Evolutionary conservation across 2,888 invertebrate species (phyloP).

Genomic region (Bellardia pandia): DNA sequence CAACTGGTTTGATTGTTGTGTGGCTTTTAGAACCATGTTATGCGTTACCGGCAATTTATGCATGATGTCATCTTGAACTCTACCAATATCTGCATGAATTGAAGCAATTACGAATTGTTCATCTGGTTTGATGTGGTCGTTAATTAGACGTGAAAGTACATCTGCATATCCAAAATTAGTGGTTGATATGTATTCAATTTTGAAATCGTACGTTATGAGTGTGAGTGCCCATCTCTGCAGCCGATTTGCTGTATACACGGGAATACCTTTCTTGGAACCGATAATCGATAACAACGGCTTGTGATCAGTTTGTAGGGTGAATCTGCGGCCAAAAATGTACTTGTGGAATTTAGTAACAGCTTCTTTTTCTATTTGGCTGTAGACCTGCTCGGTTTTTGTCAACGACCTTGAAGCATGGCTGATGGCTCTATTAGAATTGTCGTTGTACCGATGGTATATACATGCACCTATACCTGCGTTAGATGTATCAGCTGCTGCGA

Average conservation of each 20-base stretch:
- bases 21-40: slow-evolving; percentile 6
- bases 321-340: background rate
- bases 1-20: slow-evolving; percentile 12
- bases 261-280: slow-evolving; percentile 75
- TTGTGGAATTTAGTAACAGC: slow-evolving; percentile 21
- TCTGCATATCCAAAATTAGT: slow-evolving; percentile 27
- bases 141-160: slow-evolving; percentile 58
- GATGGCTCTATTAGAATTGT: slow-evolving; percentile 75
- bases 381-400: slow-evolving; percentile 35
- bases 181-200: slow-evolving; percentile 44
- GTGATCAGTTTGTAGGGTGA: slow-evolving; percentile 34
- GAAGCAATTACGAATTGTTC: slow-evolving; percentile 55
- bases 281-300: slow-evolving; percentile 38
- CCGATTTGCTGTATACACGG: slow-evolving; percentile 64
- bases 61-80: slow-evolving; percentile 16
- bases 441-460: slow-evolving; percentile 71
- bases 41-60: slow-evolving; percentile 6
- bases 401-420: slow-evolving; percentile 4
- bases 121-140: slow-evolving; percentile 11
- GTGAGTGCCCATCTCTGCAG: slow-evolving; percentile 40
- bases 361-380: slow-evolving; percentile 75
- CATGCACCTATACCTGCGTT: slow-evolving; percentile 25
- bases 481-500: too few species aligned
- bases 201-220: slow-evolving; percentile 19
- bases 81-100: background rate